Base-by-base conservation (phyloP, 2,797 vertebrate genomes). In the Momotus momota region DNA sequence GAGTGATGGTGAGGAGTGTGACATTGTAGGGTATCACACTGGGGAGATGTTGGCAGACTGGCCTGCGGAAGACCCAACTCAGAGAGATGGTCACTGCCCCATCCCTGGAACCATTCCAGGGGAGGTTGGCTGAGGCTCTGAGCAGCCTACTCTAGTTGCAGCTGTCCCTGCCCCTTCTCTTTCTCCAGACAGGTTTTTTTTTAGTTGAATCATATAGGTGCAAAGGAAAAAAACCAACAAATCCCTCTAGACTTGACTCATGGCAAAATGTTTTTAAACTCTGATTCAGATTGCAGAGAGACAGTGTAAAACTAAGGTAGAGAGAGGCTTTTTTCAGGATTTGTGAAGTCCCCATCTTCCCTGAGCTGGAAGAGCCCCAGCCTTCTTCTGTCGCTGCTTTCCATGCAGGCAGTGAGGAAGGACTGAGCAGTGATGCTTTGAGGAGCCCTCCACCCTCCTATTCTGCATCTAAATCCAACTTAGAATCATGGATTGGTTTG, bases 351-450 rank as follows among this genome's bases (percentile, higher is more conserved):
- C 62, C n/a, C 1, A 1, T 8, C 40, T 82, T 26, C 31, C 20
- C 31, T 33, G 70, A 73, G 31, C 58, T 69, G 62, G 26, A 61
- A 45, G 7, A 81, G n/a, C 23, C 46, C 80, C 35, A 54, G 55
- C n/a, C 5, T 0, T 2, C 61, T 87, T 17, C 62, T 48, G 12
- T 31, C 46, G 26, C 40, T 29, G 55, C 10, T 46, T 58, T 48
- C 14, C 3, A 2, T 2, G 1, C 23, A 45, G 38, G 38, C 14
- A 4, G 43, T 61, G 41, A n/a, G n/a, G 33, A 75, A 40, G n/a
- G 31, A 38, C 3, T 0, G 2, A 70, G 16, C 0, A 0, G 14
- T 1, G 9, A 43, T 69, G 35, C 55, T 83, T 3, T 49, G 60
- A 61, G 22, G 65, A 73, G 7, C 20, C 10, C 18, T 29, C 40